phyloP scores from a whole-genome alignment of 2,888 invertebrate genomes.

The Macropis europaea region DNA sequence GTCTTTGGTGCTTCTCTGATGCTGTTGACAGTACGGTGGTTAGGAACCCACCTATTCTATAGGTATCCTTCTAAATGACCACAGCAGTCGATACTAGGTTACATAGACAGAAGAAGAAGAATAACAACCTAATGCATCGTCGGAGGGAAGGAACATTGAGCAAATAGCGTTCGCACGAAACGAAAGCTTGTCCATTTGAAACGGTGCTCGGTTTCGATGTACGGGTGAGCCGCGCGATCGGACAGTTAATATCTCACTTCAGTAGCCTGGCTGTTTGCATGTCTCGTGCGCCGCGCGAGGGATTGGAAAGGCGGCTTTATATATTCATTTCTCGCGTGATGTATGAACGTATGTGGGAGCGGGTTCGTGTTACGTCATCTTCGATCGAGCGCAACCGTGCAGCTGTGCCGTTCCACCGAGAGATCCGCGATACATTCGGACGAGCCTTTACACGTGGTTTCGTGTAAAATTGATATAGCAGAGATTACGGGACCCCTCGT shows the following conservation, averaged over 20 bases:
- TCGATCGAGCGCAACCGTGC: slow-evolving; percentile 28
- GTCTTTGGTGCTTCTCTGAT: too few relatives aligned
- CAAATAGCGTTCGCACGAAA: neutral
- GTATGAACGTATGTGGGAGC: slow-evolving; percentile 71
- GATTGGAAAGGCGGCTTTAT: slow-evolving; percentile 72
- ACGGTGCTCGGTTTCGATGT: slow-evolving; percentile 24
- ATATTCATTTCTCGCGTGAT: slow-evolving; percentile 70
- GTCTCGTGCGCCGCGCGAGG: slow-evolving; percentile 43
- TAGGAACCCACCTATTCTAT: too few relatives aligned
- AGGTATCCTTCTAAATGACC: too few relatives aligned
- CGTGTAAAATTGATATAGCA: slow-evolving; percentile 42
- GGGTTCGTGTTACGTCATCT: slow-evolving; percentile 67
- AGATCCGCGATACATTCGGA: slow-evolving; percentile 15
- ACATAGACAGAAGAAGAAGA: too few relatives aligned
- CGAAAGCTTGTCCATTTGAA: slow-evolving; percentile 22
- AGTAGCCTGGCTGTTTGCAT: slow-evolving; percentile 48
- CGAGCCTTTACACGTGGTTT: slow-evolving; percentile 41
- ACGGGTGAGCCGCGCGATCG: slow-evolving; percentile 44
- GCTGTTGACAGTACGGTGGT: too few relatives aligned
- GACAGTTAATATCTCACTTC: slow-evolving; percentile 66
- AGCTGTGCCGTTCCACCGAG: slow-evolving; percentile 37
- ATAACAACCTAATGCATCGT: too few relatives aligned
- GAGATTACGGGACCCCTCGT: slow-evolving; percentile 16
- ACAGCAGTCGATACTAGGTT: too few relatives aligned
- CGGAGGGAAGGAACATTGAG: neutral